Conservation (phyloP, 2,113 vertebrate genomes). For the Plotosus lineatus region DNA sequence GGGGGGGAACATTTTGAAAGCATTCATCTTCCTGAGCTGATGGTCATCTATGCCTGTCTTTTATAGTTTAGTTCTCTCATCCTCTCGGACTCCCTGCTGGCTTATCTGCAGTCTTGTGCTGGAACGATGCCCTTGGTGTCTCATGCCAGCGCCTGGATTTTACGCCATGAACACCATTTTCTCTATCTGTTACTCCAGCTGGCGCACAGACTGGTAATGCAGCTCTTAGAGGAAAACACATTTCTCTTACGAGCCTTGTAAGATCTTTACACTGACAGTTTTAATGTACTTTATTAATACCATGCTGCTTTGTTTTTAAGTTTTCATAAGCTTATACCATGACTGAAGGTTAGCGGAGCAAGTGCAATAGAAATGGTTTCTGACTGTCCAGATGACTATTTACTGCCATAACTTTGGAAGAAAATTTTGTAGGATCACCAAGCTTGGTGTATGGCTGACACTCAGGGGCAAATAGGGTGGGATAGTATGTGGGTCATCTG, state of each 20-base stretch:
- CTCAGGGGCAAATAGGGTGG: no score
- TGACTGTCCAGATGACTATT: no score
- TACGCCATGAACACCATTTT: conserved; percentile 89
- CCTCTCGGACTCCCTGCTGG: conserved; percentile 66
- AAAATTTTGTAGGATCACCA: no score
- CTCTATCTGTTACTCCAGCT: conserved; percentile 82
- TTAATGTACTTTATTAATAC: no score
- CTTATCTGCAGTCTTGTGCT: conserved; percentile 76
- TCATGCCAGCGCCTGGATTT: conserved; percentile 78
- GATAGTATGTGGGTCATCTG: no score
- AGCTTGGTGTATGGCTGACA: no score
- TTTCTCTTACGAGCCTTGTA: not conserved
- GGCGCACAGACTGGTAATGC: conserved; percentile 78
- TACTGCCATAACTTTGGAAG: no score
- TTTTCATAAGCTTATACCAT: not conserved
- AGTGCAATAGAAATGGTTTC: no score
- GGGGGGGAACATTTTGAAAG: not conserved
- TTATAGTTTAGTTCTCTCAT: conserved; percentile 68
- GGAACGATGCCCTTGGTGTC: conserved; percentile 75
- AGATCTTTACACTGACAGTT: not conserved
- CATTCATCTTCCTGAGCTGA: not conserved
- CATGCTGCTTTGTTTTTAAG: no score
- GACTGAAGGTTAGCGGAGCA: no score
- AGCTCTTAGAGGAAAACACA: not conserved
- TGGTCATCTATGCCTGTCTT: not conserved